A percentile compares a stretch with the other conserved stretches of the same genome.
These are phyloP conservation scores for Ornithorhynchus anatinus DNA, from an alignment of 2,113 vertebrate genomes.

Conservation along the genomic window DNA sequence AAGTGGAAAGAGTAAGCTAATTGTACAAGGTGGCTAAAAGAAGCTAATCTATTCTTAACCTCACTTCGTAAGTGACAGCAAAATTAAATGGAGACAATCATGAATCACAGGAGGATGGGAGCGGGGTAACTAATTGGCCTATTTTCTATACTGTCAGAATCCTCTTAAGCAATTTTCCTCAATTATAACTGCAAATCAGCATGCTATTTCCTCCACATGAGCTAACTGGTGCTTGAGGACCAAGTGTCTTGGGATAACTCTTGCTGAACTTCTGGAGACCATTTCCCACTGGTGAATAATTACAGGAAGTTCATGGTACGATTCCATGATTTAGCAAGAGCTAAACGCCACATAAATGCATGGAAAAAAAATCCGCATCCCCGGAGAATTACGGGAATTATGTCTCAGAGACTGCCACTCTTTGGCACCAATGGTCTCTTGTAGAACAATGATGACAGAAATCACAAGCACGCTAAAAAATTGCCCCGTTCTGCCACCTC, in stretches of 20 bases:
- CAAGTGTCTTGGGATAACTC: conserved; percentile 63
- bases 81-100: conserved; percentile 78
- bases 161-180: conserved; percentile 78
- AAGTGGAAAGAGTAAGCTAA: conserved; percentile 34
- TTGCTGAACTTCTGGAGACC: conserved; percentile 58
- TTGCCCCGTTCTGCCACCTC: too few relatives aligned
- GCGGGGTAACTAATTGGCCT: conserved; percentile 78
- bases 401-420: not conserved
- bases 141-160: conserved; percentile 78
- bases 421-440: too few relatives aligned
- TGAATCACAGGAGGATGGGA: conserved; percentile 70
- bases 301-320: conserved; percentile 38
- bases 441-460: too few relatives aligned
- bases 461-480: too few relatives aligned
- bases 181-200: conserved; percentile 80
- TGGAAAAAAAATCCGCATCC: not conserved
- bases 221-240: conserved; percentile 62
- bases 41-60: conserved; percentile 74
- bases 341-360: not conserved
- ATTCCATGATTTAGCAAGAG: not conserved
- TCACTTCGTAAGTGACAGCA: conserved; percentile 69
- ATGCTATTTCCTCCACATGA: conserved; percentile 68
- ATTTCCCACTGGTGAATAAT: conserved; percentile 64
- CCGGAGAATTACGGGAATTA: not conserved
- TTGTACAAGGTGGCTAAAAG: conserved; percentile 59